Conservation (phyloP, 2,888 invertebrate species). For the Orchestes rusci region DNA sequence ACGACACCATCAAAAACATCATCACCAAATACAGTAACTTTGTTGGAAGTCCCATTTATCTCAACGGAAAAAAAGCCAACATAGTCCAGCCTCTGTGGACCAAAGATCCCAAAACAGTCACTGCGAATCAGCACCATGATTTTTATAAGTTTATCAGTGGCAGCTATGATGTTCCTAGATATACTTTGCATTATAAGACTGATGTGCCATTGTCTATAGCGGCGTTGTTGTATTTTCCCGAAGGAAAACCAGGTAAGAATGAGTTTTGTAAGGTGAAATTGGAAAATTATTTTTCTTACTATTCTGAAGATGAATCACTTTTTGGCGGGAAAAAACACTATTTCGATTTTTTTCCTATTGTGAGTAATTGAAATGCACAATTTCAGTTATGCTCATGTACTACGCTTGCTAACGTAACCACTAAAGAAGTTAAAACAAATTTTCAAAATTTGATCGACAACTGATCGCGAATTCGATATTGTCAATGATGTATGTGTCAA, state of each 20-base stretch:
- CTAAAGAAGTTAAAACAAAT: no score
- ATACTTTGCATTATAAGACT: constrained; percentile 85
- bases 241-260: constrained; percentile 55
- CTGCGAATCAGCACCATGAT: constrained; percentile 78
- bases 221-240: constrained; percentile 88
- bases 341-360: no score
- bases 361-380: no score
- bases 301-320: no score
- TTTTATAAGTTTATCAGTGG: constrained; percentile 88
- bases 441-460: no score
- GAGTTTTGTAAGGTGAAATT: background rate
- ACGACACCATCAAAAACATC: constrained; percentile 72
- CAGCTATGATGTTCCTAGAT: constrained; percentile 81
- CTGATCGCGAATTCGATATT: no score
- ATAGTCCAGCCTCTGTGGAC: constrained; percentile 90
- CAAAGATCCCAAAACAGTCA: constrained; percentile 82
- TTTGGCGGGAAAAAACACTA: no score
- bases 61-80: constrained; percentile 86
- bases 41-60: constrained; percentile 84
- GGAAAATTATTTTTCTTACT: no score
- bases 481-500: no score
- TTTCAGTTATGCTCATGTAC: no score
- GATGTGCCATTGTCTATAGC: constrained; percentile 89
- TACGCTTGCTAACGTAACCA: no score
- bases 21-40: constrained; percentile 97